Evolutionary conservation across 2,797 vertebrate genomes (phyloP).

Genomic region (Distichodus sexfasciatus): DNA sequence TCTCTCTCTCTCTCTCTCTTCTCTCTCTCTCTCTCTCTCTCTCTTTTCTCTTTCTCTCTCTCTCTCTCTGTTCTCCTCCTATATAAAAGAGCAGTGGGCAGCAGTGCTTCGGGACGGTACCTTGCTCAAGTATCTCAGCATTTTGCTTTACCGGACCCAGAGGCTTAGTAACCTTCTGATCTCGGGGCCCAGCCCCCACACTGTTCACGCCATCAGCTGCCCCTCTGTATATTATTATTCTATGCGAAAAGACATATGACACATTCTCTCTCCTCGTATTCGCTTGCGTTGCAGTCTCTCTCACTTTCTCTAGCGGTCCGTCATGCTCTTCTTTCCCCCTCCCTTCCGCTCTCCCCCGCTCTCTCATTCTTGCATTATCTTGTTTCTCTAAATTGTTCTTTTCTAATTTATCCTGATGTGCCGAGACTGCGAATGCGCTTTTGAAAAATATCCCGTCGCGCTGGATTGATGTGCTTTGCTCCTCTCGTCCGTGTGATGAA

Average conservation of each 20-base stretch:
- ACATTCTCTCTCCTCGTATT: background rate
- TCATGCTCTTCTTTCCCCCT: background rate
- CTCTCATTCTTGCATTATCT: background rate
- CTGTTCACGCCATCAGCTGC: too few relatives aligned
- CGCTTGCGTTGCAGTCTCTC: background rate
- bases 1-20: background rate
- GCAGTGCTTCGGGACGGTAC: too few relatives aligned
- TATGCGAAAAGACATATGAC: too few relatives aligned
- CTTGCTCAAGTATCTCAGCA: too few relatives aligned
- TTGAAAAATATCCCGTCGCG: background rate
- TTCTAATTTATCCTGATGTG: background rate
- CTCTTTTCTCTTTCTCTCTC: background rate
- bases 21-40: background rate
- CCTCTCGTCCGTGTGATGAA: background rate
- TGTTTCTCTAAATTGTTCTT: background rate
- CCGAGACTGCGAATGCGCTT: background rate
- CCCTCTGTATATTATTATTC: too few relatives aligned
- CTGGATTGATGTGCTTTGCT: slow-evolving; percentile 8
- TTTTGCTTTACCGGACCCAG: too few relatives aligned
- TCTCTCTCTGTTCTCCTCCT: background rate
- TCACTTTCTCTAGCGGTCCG: background rate
- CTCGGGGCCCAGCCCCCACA: too few relatives aligned
- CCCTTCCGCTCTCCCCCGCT: background rate
- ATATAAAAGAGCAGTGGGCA: too few relatives aligned
- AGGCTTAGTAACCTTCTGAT: too few relatives aligned